Conservation (phyloP, 53 echinoderm and acorn worm species). For the Paracentrotus lividus region DNA sequence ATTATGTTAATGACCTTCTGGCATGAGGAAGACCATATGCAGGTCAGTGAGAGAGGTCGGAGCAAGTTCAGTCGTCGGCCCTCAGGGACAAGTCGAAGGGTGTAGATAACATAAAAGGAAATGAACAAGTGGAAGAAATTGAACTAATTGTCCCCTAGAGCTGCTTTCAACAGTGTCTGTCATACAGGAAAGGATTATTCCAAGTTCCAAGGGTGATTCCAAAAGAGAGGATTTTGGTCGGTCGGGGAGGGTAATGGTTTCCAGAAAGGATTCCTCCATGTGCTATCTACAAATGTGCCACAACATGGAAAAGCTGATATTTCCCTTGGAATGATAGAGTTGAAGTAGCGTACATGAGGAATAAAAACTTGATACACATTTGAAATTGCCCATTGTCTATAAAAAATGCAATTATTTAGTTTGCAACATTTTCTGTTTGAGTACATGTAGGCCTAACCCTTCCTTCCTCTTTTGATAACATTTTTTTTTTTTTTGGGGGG, state of each 20-base stretch:
- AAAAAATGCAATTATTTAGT: too few relatives aligned
- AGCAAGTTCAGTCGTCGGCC: conserved; percentile 23
- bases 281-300: background rate
- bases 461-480: too few relatives aligned
- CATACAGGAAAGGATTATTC: conserved; percentile 23
- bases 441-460: too few relatives aligned
- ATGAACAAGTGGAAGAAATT: conserved; percentile 52
- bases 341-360: too few relatives aligned
- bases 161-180: conserved; percentile 44
- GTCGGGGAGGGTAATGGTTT: conserved; percentile 47
- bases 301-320: background rate
- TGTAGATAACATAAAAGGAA: background rate
- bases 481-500: too few relatives aligned
- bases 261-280: conserved; percentile 1
- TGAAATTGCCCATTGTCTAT: too few relatives aligned
- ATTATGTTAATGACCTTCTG: too few relatives aligned
- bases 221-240: background rate
- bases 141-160: conserved; percentile 60
- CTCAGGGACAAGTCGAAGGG: conserved; percentile 23
- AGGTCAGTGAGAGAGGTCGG: conserved; percentile 38
- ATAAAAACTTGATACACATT: too few relatives aligned
- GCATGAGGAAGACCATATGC: too few relatives aligned
- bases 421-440: too few relatives aligned
- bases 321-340: background rate
- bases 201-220: conserved; percentile 16